Evolutionary conservation across 35 echinoderm and acorn worm species (phyloP).

Genomic region (Diadema setosum): DNA sequence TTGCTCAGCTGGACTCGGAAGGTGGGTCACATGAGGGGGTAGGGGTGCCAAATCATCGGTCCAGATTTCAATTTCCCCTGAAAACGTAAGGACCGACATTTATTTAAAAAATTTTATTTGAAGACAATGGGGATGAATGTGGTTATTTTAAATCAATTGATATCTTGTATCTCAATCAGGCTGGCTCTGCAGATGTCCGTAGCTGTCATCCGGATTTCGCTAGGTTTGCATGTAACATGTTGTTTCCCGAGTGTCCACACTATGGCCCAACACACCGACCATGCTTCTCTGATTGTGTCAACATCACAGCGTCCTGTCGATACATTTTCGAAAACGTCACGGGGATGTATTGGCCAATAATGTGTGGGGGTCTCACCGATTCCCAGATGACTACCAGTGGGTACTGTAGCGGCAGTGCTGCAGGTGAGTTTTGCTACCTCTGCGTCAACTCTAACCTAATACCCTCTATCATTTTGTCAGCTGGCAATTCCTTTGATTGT

Average conservation of each 20-base stretch:
- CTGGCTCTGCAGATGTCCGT: background rate
- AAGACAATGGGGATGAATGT: background rate
- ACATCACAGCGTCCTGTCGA: background rate
- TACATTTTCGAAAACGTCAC: background rate
- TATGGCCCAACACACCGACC: background rate
- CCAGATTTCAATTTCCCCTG: too few species aligned
- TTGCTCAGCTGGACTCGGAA: too few species aligned
- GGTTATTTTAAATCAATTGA: background rate
- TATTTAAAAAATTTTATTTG: too few species aligned
- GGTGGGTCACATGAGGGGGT: too few species aligned
- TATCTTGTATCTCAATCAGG: background rate
- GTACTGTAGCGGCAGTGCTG: background rate
- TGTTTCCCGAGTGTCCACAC: background rate
- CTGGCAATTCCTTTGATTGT: too few species aligned
- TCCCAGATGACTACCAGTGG: background rate
- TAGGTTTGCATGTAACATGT: background rate
- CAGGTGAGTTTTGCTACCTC: too few species aligned
- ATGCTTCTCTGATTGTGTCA: background rate
- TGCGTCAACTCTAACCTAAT: too few species aligned
- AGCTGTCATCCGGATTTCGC: background rate
- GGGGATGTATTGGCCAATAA: background rate
- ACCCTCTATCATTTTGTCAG: too few species aligned
- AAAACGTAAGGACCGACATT: too few species aligned
- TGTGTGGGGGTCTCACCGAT: background rate
- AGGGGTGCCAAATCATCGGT: too few species aligned